Conservation (phyloP, 2,888 invertebrate genomes). For the Abrostola tripartita region DNA sequence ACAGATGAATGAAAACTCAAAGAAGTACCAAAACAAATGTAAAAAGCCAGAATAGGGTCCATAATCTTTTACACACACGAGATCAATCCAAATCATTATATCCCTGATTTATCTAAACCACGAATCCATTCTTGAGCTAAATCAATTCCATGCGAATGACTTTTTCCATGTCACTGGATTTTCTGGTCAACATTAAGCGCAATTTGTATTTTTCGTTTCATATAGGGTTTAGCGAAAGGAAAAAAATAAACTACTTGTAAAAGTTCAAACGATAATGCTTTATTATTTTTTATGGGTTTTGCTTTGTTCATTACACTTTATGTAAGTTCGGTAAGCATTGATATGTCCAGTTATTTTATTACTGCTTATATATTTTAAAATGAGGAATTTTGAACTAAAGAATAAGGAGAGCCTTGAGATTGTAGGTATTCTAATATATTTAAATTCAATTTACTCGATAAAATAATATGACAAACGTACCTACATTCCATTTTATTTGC, state of each 20-base stretch:
- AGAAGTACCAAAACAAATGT: not conserved
- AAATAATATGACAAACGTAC: too few species aligned
- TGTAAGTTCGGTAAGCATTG: slow-evolving; percentile 10
- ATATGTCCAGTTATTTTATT: too few species aligned
- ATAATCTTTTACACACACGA: slow-evolving; percentile 39
- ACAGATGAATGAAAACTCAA: not conserved
- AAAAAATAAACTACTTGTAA: slow-evolving; percentile 43
- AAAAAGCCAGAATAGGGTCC: slow-evolving; percentile 11
- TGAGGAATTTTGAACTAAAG: too few species aligned
- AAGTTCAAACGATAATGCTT: slow-evolving; percentile 30
- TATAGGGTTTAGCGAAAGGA: slow-evolving; percentile 49
- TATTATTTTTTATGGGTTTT: slow-evolving; percentile 27
- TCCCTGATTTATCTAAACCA: slow-evolving; percentile 72
- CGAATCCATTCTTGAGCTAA: slow-evolving; percentile 71
- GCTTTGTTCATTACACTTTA: slow-evolving; percentile 5
- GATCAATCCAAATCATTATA: slow-evolving; percentile 58
- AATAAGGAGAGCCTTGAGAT: too few species aligned
- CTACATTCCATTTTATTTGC: too few species aligned
- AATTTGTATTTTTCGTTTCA: slow-evolving; percentile 65
- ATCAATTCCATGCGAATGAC: slow-evolving; percentile 76
- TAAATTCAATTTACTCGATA: too few species aligned
- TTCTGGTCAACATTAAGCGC: slow-evolving; percentile 71
- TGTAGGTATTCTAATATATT: too few species aligned
- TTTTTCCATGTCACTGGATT: slow-evolving; percentile 79
- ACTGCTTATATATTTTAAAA: too few species aligned